Conservation (phyloP, 1,140 invertebrate genomes). For the Magallana gigas region DNA sequence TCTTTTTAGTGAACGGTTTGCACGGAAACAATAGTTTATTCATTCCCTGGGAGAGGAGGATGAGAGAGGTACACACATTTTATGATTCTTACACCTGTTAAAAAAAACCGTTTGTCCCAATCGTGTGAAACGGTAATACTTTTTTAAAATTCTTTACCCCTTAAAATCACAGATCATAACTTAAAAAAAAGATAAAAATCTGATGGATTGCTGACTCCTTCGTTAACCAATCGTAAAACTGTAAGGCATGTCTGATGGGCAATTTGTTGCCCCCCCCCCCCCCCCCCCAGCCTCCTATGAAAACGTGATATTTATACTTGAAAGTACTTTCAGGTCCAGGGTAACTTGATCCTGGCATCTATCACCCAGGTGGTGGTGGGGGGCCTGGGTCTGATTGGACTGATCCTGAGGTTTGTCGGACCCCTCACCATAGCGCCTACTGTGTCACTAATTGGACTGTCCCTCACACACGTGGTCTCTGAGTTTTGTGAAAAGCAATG, state of each 20-base stretch:
- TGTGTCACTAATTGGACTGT: slow-evolving; percentile 88
- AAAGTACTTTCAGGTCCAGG: slow-evolving; percentile 62
- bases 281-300: too few relatives aligned
- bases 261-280: too few relatives aligned
- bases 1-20: too few relatives aligned
- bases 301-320: too few relatives aligned
- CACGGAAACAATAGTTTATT: too few relatives aligned
- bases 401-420: slow-evolving; percentile 86
- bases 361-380: slow-evolving; percentile 69
- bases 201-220: too few relatives aligned
- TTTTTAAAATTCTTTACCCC: not conserved
- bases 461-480: slow-evolving; percentile 88
- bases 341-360: slow-evolving; percentile 67
- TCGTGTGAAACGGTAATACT: not conserved
- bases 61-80: not conserved
- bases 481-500: slow-evolving; percentile 88
- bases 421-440: slow-evolving; percentile 90
- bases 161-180: not conserved
- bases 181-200: too few relatives aligned
- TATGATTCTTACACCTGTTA: too few relatives aligned
- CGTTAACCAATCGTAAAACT: too few relatives aligned
- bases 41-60: not conserved
- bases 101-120: too few relatives aligned
- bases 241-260: too few relatives aligned
- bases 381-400: slow-evolving; percentile 84